Evolutionary conservation across 2,888 invertebrate species (phyloP).

Genomic region (Lycia hirtaria): DNA sequence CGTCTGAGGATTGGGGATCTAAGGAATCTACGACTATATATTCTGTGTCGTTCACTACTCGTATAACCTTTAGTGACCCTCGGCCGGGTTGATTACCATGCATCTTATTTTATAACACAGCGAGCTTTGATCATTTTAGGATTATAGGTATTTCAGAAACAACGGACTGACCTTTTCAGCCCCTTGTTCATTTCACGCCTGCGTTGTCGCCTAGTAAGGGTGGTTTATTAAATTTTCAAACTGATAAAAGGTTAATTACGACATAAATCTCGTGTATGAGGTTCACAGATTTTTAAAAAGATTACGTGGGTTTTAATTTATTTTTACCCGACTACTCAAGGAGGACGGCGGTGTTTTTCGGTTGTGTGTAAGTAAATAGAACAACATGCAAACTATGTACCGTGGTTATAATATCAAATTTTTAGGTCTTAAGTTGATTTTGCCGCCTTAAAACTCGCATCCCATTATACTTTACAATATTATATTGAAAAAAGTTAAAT

Average conservation of each 20-base stretch:
- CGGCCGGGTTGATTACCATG: constrained; percentile 32
- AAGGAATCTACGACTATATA: too few relatives aligned
- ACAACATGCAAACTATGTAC: too few relatives aligned
- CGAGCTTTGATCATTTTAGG: constrained; percentile 50
- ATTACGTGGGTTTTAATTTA: constrained; percentile 28
- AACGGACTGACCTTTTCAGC: constrained; percentile 49
- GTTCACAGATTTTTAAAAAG: constrained; percentile 34
- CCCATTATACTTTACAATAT: too few relatives aligned
- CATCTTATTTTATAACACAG: constrained; percentile 38
- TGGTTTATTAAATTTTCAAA: constrained; percentile 42
- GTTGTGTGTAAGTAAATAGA: too few relatives aligned
- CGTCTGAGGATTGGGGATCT: too few relatives aligned
- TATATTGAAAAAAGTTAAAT: too few relatives aligned
- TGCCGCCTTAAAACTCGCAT: too few relatives aligned
- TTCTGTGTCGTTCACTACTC: constrained; percentile 30
- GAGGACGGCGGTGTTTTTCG: background rate
- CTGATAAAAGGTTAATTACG: constrained; percentile 42
- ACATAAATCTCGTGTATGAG: constrained; percentile 37
- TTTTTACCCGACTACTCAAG: constrained; percentile 14
- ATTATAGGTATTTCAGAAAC: constrained; percentile 48
- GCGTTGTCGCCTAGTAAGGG: constrained; percentile 31
- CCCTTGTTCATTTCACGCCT: constrained; percentile 40
- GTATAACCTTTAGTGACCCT: constrained; percentile 48
- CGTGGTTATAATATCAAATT: too few relatives aligned
- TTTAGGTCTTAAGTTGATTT: too few relatives aligned